Evolutionary conservation across 2,888 invertebrate genomes (phyloP).

Genomic region (Drosophila siamana): DNA sequence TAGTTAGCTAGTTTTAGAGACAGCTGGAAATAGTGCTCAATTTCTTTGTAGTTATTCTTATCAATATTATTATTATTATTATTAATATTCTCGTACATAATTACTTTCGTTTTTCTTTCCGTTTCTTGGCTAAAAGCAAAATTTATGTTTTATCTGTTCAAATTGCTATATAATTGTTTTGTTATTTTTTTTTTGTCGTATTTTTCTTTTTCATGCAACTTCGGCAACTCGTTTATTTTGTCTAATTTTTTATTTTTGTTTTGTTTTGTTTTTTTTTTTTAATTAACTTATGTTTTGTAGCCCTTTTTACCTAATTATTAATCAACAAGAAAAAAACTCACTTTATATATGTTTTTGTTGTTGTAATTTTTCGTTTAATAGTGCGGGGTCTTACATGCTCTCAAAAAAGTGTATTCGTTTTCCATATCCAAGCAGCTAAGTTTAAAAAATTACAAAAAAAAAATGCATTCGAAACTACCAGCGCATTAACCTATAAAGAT

Average conservation of each 20-base stretch:
- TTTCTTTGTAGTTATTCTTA: conserved; percentile 33
- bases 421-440: conserved; percentile 54
- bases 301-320: conserved; percentile 78
- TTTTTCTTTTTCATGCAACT: conserved; percentile 2
- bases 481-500: conserved; percentile 67
- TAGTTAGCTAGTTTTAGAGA: conserved; percentile 39
- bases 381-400: conserved; percentile 16
- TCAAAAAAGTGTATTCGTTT: conserved; percentile 26
- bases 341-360: conserved; percentile 37
- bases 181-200: conserved; percentile 34
- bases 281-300: conserved; percentile 60
- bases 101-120: conserved; percentile 25
- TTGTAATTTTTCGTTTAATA: conserved; percentile 7
- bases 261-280: conserved; percentile 43
- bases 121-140: conserved; percentile 70
- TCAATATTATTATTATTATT: conserved; percentile 26
- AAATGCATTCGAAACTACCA: conserved; percentile 58
- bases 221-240: conserved; percentile 17
- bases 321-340: conserved; percentile 80
- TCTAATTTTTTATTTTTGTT: conserved; percentile 15
- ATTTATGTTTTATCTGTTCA: conserved; percentile 42
- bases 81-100: conserved; percentile 30
- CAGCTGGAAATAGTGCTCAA: conserved; percentile 67
- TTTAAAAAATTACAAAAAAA: conserved; percentile 60
- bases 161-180: conserved; percentile 54